Evolutionary conservation across 92 coral and sea anemone species (phyloP).

Genomic region (Zoanthus sansibaricus): DNA sequence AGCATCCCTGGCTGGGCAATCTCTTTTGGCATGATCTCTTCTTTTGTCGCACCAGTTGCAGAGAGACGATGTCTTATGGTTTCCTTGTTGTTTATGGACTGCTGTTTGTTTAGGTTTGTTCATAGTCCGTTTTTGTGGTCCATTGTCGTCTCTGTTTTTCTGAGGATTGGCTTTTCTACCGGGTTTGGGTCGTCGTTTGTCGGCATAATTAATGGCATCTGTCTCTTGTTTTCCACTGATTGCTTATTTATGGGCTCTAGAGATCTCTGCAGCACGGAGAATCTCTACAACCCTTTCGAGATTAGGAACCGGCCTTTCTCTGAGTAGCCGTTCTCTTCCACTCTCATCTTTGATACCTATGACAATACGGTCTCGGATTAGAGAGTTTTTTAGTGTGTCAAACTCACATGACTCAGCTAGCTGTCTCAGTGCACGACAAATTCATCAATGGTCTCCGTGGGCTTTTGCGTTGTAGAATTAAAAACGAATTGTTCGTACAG

Average conservation of each 20-base stretch:
- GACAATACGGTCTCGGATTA: slow-evolving; percentile 50
- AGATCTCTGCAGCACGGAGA: neutral
- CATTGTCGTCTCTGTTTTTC: neutral
- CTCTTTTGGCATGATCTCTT: neutral
- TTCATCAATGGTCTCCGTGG: slow-evolving; percentile 47
- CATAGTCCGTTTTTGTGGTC: neutral
- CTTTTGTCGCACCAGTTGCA: neutral
- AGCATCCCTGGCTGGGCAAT: slow-evolving; percentile 2
- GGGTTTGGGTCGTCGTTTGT: neutral
- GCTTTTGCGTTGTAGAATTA: slow-evolving; percentile 52
- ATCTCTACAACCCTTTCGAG: slow-evolving; percentile 40
- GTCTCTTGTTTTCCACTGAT: neutral
- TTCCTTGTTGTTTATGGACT: neutral
- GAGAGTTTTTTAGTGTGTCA: slow-evolving; percentile 40
- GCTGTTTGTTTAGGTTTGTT: neutral
- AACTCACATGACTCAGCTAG: slow-evolving; percentile 55
- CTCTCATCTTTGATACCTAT: slow-evolving; percentile 55
- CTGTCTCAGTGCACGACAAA: slow-evolving; percentile 42
- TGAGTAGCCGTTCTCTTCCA: slow-evolving; percentile 52
- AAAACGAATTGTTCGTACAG: slow-evolving; percentile 39
- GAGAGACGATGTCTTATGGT: neutral
- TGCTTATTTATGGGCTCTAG: too few relatives aligned
- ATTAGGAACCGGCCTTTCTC: slow-evolving; percentile 43
- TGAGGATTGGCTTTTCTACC: neutral
- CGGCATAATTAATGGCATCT: neutral